phyloP scores from a whole-genome alignment of 92 coral and sea anemone species.

The Diadumene lineata region DNA sequence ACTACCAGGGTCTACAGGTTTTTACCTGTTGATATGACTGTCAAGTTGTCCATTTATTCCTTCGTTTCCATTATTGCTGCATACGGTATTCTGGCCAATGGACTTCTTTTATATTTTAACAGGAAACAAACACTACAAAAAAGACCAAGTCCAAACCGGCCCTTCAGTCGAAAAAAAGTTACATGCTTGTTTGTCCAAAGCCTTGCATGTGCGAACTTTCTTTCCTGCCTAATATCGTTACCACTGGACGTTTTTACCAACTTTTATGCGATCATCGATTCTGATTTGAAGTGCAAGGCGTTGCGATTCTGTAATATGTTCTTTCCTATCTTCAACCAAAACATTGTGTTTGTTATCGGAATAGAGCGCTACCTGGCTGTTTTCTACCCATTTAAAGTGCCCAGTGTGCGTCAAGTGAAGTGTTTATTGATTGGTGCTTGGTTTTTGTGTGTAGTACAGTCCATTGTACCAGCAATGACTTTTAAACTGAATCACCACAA shows the following conservation, averaged over 20 bases:
- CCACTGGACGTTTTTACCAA: neutral
- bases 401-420: neutral
- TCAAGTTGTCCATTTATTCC: neutral
- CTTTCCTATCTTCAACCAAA: slow-evolving; percentile 2
- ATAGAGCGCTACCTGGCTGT: slow-evolving; percentile 17
- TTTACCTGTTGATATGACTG: neutral
- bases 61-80: neutral
- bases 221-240: neutral
- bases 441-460: neutral
- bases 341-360: slow-evolving; percentile 11
- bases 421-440: slow-evolving; percentile 4
- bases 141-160: neutral
- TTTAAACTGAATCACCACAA: neutral
- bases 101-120: neutral
- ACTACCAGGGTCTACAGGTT: neutral
- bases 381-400: slow-evolving; percentile 10
- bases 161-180: neutral
- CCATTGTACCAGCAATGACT: neutral
- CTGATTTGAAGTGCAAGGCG: neutral
- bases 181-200: slow-evolving; percentile 11
- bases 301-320: slow-evolving; percentile 3
- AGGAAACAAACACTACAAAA: neutral
- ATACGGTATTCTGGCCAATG: neutral
- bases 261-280: neutral
- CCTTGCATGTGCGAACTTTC: slow-evolving; percentile 4